Base-by-base conservation (phyloP, 2,888 invertebrate genomes). In the Autographa gamma region DNA sequence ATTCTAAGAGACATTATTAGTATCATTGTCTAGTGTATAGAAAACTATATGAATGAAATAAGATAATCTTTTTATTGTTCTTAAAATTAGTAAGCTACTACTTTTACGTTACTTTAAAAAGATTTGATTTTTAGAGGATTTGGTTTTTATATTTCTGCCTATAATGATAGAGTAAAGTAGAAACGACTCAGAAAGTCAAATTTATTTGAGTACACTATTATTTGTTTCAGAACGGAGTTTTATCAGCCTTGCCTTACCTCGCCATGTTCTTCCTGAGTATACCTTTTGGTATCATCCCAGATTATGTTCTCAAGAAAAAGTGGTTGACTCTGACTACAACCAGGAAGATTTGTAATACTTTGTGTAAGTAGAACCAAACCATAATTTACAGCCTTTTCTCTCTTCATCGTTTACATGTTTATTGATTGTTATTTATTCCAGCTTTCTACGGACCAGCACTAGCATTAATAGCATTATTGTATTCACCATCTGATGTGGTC, bases 191-290 rank as follows among this genome's bases (percentile, higher is more conserved):
- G 25, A 25, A 25, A 25, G 25, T 2, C 2, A 3, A 25, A 25
- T 25, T 25, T 2, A 25, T 25, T 25, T 2, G 25, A 25, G 25
- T 25, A 25, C 25, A 1, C 14, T 43, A 2, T 43, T 16, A 16
- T 16, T 43, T 43, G 91, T 25, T 25, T 54, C 87, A 96, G 95
- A 97, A 97, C 84, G 97, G 97, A 1, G 79, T 96, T 14, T 89
- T 97, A 11, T 97, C 97, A 4, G 96, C 97, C 0, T 85, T 97
- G 13, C 97, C 97, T 0, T 98, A 98, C 85, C 89, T 97, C 32
- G 95, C 95, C 0, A 97, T 97, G 91, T 97, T 97, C 96, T 63
- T 97, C 11, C 85, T 97, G 73, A 69, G 88, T 52, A 86, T 89
- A 58, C 87, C 86, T 0, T 70, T 85, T 13, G 89, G 89, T 0